These are phyloP conservation scores for Mesocricetus auratus DNA, from an alignment of 2,113 vertebrate genomes.

Conservation along the genomic window DNA sequence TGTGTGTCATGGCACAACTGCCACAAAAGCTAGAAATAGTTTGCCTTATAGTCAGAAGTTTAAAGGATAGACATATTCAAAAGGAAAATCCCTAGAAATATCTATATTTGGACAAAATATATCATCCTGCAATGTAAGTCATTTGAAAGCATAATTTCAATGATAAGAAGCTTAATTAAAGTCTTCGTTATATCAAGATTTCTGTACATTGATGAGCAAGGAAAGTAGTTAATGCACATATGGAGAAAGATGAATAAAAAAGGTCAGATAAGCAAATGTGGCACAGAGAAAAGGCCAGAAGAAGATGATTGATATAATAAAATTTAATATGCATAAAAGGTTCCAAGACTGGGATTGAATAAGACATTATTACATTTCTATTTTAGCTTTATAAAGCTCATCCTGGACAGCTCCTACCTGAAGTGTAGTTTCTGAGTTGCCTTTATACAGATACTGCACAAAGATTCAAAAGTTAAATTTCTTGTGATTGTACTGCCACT, in stretches of 20 bases:
- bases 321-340: conserved; percentile 24
- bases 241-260: neutral
- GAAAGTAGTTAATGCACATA: neutral
- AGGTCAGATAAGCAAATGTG: conserved; percentile 33
- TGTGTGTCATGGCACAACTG: neutral
- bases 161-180: conserved; percentile 58
- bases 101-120: conserved; percentile 8
- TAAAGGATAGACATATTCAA: conserved; percentile 5
- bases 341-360: neutral
- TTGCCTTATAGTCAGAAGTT: conserved; percentile 4
- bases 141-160: conserved; percentile 48
- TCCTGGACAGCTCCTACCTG: neutral
- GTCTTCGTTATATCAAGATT: conserved; percentile 50
- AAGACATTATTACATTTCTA: conserved; percentile 22
- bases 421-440: conserved; percentile 3
- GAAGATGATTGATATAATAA: conserved; percentile 40
- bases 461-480: conserved; percentile 35
- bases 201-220: conserved; percentile 4
- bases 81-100: conserved; percentile 25
- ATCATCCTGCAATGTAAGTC: neutral
- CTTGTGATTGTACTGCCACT: neutral
- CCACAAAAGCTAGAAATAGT: neutral
- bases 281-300: neutral
- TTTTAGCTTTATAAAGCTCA: conserved; percentile 43
- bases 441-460: neutral